Conservation (phyloP, 2,113 vertebrate genomes). For the Pandion haliaetus region DNA sequence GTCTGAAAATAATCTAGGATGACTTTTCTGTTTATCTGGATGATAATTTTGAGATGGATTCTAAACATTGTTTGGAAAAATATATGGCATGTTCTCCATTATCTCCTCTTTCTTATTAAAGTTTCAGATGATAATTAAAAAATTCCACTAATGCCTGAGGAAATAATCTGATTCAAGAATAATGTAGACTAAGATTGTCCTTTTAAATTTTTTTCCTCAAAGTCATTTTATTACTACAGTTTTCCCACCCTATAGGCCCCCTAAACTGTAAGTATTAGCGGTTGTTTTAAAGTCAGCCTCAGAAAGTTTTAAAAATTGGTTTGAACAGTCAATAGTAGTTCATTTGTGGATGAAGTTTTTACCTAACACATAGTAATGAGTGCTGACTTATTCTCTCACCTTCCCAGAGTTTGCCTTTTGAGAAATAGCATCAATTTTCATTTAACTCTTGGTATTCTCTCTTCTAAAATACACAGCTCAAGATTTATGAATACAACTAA, state of each 20-base stretch:
- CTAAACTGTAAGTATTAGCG: not conserved
- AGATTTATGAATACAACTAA: not conserved
- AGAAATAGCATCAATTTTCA: not conserved
- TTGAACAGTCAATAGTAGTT: not conserved
- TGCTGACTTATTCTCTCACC: not conserved
- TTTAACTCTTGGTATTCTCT: not conserved
- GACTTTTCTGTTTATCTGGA: not conserved
- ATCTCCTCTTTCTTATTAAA: not conserved
- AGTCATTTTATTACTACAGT: not conserved
- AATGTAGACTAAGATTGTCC: not conserved
- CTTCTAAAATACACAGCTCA: not conserved
- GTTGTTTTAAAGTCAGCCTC: not conserved
- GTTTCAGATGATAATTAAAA: not conserved
- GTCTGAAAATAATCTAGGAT: not conserved
- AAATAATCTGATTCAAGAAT: not conserved
- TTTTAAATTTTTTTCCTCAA: not conserved
- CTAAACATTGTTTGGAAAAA: not conserved
- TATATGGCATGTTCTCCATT: not conserved
- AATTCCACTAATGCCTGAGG: not conserved
- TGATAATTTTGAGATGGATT: not conserved
- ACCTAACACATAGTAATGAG: not conserved
- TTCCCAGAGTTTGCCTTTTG: not conserved
- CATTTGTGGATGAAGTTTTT: not conserved
- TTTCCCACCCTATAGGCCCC: not conserved
- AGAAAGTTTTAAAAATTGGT: not conserved